A percentile compares a stretch with the other conserved stretches of the same genome.
These are phyloP conservation scores for Azemiops feae DNA, from an alignment of 2,113 vertebrate genomes.

Conservation along the genomic window DNA sequence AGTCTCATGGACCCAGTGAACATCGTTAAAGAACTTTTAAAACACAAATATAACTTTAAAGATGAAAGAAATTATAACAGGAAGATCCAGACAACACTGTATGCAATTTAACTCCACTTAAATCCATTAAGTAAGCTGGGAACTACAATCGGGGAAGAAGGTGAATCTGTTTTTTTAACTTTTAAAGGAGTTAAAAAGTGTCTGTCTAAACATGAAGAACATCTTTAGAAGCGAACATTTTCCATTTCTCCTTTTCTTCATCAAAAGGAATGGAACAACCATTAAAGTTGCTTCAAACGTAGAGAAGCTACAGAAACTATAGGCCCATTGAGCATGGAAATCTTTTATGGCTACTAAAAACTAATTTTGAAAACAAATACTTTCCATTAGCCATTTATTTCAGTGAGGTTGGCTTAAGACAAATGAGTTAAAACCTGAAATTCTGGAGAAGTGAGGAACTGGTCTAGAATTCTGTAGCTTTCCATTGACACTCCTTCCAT, in stretches of 20 bases:
- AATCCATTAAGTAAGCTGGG: conserved; percentile 19
- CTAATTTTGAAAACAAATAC: background rate
- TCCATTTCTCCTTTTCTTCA: conserved; percentile 5
- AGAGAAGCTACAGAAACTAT: background rate
- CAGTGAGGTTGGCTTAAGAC: background rate
- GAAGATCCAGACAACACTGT: conserved; percentile 19
- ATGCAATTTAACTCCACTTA: conserved; percentile 24
- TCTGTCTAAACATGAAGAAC: conserved; percentile 46
- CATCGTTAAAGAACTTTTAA: conserved; percentile 26
- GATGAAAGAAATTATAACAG: conserved; percentile 14
- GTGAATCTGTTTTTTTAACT: conserved; percentile 29
- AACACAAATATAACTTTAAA: conserved; percentile 33
- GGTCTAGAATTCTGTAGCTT: background rate
- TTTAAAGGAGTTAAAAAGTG: conserved; percentile 54
- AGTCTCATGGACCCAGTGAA: background rate
- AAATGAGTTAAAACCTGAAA: background rate
- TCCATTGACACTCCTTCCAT: fast-evolving
- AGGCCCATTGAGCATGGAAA: background rate
- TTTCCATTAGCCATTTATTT: background rate
- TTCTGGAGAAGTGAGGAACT: background rate
- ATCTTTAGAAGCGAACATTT: conserved; percentile 31
- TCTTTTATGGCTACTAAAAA: background rate
- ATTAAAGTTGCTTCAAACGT: background rate
- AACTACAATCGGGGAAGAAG: conserved; percentile 45
- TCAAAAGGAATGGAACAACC: conserved; percentile 30